These are phyloP conservation scores for Halocynthia aurantium DNA, from an alignment of 23 tunicate genomes.

Conservation along the genomic window DNA sequence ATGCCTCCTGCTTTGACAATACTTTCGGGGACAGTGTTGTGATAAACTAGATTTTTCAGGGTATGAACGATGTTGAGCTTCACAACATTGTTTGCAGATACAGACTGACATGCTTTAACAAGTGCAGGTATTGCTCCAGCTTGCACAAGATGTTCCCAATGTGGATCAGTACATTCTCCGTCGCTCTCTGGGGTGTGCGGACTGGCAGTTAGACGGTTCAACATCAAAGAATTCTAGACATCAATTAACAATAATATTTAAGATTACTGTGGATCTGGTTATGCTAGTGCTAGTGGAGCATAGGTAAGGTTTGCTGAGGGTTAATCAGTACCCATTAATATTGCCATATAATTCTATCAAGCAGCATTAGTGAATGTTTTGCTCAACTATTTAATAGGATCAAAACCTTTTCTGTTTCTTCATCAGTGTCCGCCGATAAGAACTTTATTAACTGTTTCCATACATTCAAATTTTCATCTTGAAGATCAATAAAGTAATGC, in stretches of 20 bases:
- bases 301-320: no score
- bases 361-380: no score
- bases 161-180: slow-evolving; percentile 32
- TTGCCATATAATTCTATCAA: no score
- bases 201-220: slow-evolving; percentile 35
- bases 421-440: slow-evolving; percentile 49
- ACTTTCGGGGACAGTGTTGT: slow-evolving; percentile 15
- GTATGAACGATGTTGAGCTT: slow-evolving; percentile 19
- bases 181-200: slow-evolving; percentile 22
- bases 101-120: slow-evolving; percentile 48
- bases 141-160: slow-evolving; percentile 84
- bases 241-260: neutral
- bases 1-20: slow-evolving; percentile 70
- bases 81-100: slow-evolving; percentile 41
- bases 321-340: no score
- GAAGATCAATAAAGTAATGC: slow-evolving; percentile 62
- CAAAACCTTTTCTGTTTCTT: slow-evolving; percentile 75
- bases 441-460: slow-evolving; percentile 67
- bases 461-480: slow-evolving; percentile 33
- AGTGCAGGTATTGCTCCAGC: slow-evolving; percentile 46
- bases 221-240: slow-evolving; percentile 47
- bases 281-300: no score
- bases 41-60: slow-evolving; percentile 47
- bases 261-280: neutral
- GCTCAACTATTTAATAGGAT: no score